Base-by-base conservation (phyloP, 2,797 vertebrate species). In the Cephalopachus bancanus region DNA sequence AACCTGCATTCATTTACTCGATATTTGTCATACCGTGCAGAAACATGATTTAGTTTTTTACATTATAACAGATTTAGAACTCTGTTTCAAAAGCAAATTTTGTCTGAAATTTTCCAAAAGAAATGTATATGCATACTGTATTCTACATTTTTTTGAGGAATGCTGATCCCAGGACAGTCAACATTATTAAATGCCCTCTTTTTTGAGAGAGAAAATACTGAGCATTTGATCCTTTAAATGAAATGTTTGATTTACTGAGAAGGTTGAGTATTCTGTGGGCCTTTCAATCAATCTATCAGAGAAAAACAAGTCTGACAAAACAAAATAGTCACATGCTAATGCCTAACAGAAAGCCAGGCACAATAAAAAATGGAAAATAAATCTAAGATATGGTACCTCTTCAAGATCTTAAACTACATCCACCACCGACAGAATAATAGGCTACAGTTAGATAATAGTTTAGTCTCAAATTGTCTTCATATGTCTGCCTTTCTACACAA, bases 121-220 rank as follows among this genome's bases (percentile, higher is more conserved):
- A 33, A 49, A 83, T 26, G 17, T 4, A 55, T 89, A 69, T 26
- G 16, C 65, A 49, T 64, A 71, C 69, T 22, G 1, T 37, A 72
- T 65, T 91, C 89, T 86, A 26, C 53, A 79, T 49, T 30, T 75
- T 93, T 84, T 84, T 89, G 90, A 91, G 49, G 10, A 94, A 79
- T 22, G 10, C 75, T 86, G 64, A 83, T 64, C n/a, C 51, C 17
- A 33, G 65, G 33, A 57, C 37, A 79, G 26, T 19, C 53, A 81
- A 71, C 4, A 60, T 93, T 87, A 89, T 55, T 96, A 91, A 95
- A 91, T 72, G 84, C 11, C 49, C 79, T 87, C 20, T 81, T 28
- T 89, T 90, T 88, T 37, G 67, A 65, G 10, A 87, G 2, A 75
- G 33, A 79, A 92, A 93, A 88, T 83, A 26, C 11, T 91, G 85